Evolutionary conservation across 2,797 vertebrate genomes (phyloP), one percentile per base, ranked within the genome.

Genomic region (Lepidocolaptes lacrymiger): DNA sequence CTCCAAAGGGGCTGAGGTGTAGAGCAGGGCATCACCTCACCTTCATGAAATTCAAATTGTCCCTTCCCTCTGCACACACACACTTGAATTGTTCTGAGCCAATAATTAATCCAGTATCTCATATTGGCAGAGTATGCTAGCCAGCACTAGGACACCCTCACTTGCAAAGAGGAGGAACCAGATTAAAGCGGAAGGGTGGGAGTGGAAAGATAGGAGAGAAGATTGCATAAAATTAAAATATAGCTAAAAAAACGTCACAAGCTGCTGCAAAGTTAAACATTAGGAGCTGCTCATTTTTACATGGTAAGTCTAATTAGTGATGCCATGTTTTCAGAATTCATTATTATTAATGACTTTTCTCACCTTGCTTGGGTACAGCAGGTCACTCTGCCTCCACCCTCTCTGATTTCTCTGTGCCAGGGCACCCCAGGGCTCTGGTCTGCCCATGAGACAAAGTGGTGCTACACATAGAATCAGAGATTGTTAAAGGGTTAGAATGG

Each of bases 311-410:
- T 39, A 48, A 63, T 39, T 51, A 71, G 14, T 19, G 24, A 9
- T 11, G 51, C 12, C 3, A n/a, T 3, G 1, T 54, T 6, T 71
- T 86, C 36, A 77, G 12, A 19, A 21, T 41, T 64, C 1, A 0
- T 30, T 12, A 68, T 64, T 44, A 6, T 34, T 63, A 39, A 48
- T 9, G 9, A 48, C 6, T 12, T 27, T 10, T 10, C 36, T 66
- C n/a, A 37, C 3, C 13, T 44, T 46, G 7, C 18, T 30, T 54
- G 27, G 14, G 27, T 22, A 16, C 12, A 26, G 44, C 3, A 9
- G 17, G 24, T 34, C 43, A 34, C 17, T 36, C 46, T 11, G n/a
- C 5, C 24, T 36, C 5, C 0, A 0, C 13, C 44, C 3, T 51
- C n/a, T n/a, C 36, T 63, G 59, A 7, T 32, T 83, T 76, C 5